phyloP scores from a whole-genome alignment of 2,797 vertebrate species.

The Hemibagrus guttatus region DNA sequence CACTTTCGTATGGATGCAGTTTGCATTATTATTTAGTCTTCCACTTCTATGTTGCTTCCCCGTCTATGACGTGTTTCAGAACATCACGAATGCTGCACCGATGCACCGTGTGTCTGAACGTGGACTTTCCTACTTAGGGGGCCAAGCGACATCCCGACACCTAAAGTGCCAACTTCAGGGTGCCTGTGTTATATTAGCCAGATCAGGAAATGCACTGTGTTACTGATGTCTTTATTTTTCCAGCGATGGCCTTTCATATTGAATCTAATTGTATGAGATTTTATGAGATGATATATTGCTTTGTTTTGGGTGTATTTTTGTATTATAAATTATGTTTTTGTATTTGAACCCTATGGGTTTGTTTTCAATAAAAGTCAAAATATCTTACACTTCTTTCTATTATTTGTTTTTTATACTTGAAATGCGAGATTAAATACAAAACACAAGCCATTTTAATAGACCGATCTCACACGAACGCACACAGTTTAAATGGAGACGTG shows the following conservation, averaged over 20 bases:
- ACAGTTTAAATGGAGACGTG: background rate
- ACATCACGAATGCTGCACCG: conserved; percentile 27
- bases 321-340: conserved; percentile 67
- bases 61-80: background rate
- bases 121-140: conserved; percentile 13
- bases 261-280: background rate
- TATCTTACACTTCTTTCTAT: background rate
- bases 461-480: background rate
- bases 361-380: conserved; percentile 62
- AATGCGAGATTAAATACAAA: background rate
- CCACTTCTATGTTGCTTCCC: background rate
- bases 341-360: conserved; percentile 73
- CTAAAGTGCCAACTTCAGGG: conserved; percentile 56
- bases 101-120: conserved; percentile 37
- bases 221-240: conserved; percentile 50
- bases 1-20: conserved; percentile 65
- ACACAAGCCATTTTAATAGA: background rate
- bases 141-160: conserved; percentile 23
- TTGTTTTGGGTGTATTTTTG: conserved; percentile 17
- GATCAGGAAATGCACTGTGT: conserved; percentile 50
- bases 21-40: conserved; percentile 7
- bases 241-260: conserved; percentile 57
- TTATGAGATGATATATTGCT: conserved; percentile 12
- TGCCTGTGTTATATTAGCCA: background rate
- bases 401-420: conserved; percentile 16